These are phyloP conservation scores for Cactoblastis cactorum DNA, from an alignment of 2,888 invertebrate species.

Conservation along the genomic window DNA sequence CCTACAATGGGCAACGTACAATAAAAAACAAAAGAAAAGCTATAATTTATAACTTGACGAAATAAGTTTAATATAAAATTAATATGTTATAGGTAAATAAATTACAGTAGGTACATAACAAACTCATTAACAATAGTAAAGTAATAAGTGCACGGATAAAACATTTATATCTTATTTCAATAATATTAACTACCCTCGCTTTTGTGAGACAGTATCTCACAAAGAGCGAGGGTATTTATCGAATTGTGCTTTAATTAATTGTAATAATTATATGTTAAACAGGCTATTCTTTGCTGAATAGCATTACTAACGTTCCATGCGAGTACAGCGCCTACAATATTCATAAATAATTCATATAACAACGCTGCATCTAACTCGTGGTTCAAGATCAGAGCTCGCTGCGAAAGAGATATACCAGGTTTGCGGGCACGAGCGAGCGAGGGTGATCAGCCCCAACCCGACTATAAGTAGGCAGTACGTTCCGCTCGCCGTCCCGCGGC, in stretches of 20 bases:
- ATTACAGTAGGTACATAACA: no score
- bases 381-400: slow-evolving; percentile 47
- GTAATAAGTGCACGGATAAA: no score
- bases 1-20: background rate
- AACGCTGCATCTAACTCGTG: slow-evolving; percentile 34
- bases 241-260: slow-evolving; percentile 3
- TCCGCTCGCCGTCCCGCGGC: slow-evolving; percentile 28
- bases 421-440: slow-evolving; percentile 46
- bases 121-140: no score
- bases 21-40: background rate
- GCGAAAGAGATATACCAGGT: slow-evolving; percentile 46
- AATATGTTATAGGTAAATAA: no score
- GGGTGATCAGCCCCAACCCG: slow-evolving; percentile 44
- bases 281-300: slow-evolving; percentile 9
- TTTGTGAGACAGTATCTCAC: background rate
- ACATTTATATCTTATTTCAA: no score
- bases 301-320: slow-evolving; percentile 15
- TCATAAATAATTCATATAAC: slow-evolving; percentile 54
- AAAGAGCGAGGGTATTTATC: slow-evolving; percentile 1
- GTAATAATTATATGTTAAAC: slow-evolving; percentile 8
- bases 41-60: no score
- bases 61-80: no score
- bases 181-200: no score
- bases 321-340: slow-evolving; percentile 29
- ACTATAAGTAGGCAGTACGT: slow-evolving; percentile 19